Base-by-base conservation (phyloP, 2,888 invertebrate genomes). In the Alentia gelatinosa region DNA sequence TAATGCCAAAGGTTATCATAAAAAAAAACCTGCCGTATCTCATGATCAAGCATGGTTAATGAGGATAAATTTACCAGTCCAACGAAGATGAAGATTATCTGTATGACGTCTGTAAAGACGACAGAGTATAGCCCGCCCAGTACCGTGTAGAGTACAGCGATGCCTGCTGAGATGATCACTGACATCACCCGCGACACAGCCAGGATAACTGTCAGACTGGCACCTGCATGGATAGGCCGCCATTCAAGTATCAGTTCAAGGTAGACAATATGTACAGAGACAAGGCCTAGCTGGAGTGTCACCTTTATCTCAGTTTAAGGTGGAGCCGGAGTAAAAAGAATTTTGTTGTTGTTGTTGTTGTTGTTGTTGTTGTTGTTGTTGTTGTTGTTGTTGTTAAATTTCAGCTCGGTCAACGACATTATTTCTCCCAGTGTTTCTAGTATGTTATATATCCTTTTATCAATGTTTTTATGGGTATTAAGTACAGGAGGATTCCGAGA, bases 51-150 rank as follows among this genome's bases (percentile, higher is more conserved):
- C n/a, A n/a, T n/a, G n/a, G n/a, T n/a, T n/a, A n/a, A n/a, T n/a
- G n/a, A n/a, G n/a, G n/a, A n/a, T n/a, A n/a, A n/a, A 56, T 19
- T 92, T 86, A 94, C 94, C 91, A 94, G 90, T 3, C 94, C 94
- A 26, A 93, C 89, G 33, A 92, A 92, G 19, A 94, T 94, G 88
- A 92, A 94, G 19, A 93, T 74, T 15, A 94, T 91, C 89, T 94
- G 94, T 39, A 94, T 92, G 40, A 94, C 94, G 79, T 94, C 94
- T 30, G 94, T 94, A 92, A 94, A 94, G 7, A 94, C 94, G 39
- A 95, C 95, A 1, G 94, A 93, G 91, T 94, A 94, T 3, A 95
- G 93, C 4, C 94, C 95, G 1, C 94, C 94, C 15, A 94, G 92
- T 26, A 94, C 92, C 0, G 94, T 94, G 90, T 95, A 95, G 37